Base-by-base conservation (phyloP, 2,113 vertebrate genomes). In the Indicator indicator region DNA sequence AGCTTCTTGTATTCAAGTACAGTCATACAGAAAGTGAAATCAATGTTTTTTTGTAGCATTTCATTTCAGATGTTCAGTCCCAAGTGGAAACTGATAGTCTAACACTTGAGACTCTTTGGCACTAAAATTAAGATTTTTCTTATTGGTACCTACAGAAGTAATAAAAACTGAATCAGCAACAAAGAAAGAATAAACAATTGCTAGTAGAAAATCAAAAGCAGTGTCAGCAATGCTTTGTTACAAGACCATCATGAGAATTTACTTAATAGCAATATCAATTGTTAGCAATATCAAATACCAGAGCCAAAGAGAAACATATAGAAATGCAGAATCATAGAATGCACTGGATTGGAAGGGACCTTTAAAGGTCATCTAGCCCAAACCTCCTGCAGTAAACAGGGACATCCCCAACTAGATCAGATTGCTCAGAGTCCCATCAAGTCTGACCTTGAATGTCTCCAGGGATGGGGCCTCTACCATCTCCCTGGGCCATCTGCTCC, bases 11-110 rank as follows among this genome's bases (percentile, higher is more conserved):
- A 85, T 77, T 94, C 67, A 88, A 91, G 65, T 76, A 71, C 20
- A 90, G 50, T 63, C 56, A 89, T 21, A 89, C 12, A 78, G 83
- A 70, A 88, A 70, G 60, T 48, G 15, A 92, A 95, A 96, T 85
- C 71, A 81, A 82, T 36, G 24, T 75, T 93, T 48, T 59, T 87
- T 92, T 82, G 78, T 71, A 83, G 15, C 48, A 86, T 76, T 92
- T 16, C 13, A 93, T 24, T 94, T 93, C 33, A 88, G 63, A 81
- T 91, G 65, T n/a, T 30, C 88, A 93, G 50, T 88, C 40, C 55
- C 86, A 52, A 64, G 81, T 5, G 20, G 44, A 82, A 64, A 54
- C 67, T 88, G 58, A 94, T 83, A 89, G 71, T 7, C 46, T 94
- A 83, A 76, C 46, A 85, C n/a, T 85, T 77, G 32, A 3, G 6